Evolutionary conservation across 1,140 invertebrate species (phyloP).

Genomic region (Manduca sexta): DNA sequence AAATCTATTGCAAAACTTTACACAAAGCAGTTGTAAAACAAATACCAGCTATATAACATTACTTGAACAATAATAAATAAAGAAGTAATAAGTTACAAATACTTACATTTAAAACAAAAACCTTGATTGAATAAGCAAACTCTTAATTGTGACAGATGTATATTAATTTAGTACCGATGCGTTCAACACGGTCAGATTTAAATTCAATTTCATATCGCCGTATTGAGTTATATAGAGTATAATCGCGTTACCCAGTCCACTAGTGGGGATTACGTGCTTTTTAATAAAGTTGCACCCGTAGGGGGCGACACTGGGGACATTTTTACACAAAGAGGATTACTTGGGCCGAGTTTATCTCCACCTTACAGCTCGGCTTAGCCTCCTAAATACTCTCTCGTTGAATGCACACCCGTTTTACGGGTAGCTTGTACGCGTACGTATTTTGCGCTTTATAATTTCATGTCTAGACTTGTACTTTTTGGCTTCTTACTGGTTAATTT

Average conservation of each 20-base stretch:
- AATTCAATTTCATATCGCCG: conserved; percentile 67
- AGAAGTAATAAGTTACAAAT: too few relatives aligned
- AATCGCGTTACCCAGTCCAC: conserved; percentile 69
- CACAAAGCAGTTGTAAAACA: too few relatives aligned
- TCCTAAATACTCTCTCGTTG: conserved; percentile 55
- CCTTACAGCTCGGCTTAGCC: conserved; percentile 66
- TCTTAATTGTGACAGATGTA: not conserved
- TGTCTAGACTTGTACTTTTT: not conserved
- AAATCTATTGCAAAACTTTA: too few relatives aligned
- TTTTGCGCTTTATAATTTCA: conserved; percentile 5
- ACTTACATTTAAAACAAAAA: too few relatives aligned
- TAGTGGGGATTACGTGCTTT: conserved; percentile 68
- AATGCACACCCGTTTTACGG: conserved; percentile 54
- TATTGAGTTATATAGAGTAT: conserved; percentile 64
- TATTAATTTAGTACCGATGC: conserved; percentile 13
- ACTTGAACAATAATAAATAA: too few relatives aligned
- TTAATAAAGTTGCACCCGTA: conserved; percentile 65
- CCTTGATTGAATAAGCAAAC: too few relatives aligned
- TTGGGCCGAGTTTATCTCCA: conserved; percentile 66
- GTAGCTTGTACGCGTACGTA: conserved; percentile 10
- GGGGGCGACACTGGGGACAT: conserved; percentile 64
- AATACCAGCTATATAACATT: too few relatives aligned
- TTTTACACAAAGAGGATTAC: conserved; percentile 72
- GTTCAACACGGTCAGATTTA: conserved; percentile 50
- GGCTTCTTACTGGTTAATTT: too few relatives aligned